A percentile compares a stretch with the other conserved stretches of the same genome.
phyloP scores from a whole-genome alignment of 2,797 vertebrate genomes.

The Rhynchonycteris naso region DNA sequence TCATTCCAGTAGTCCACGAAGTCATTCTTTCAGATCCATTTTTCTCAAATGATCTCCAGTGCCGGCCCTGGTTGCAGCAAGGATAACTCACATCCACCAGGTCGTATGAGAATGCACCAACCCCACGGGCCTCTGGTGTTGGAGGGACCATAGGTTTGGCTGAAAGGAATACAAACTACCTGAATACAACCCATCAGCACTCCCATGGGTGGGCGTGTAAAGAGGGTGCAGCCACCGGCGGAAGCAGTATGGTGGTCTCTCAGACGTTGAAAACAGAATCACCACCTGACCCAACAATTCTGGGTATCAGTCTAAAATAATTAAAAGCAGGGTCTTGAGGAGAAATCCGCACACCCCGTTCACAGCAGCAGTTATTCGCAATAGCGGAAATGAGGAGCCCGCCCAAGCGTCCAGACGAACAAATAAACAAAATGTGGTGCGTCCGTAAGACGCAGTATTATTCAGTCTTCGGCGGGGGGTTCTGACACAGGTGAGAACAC shows the following conservation, averaged over 20 bases:
- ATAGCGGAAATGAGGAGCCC: not conserved
- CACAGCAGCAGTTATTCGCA: not conserved
- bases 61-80: not conserved
- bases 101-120: not conserved
- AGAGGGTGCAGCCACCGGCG: not conserved
- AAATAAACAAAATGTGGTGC: not conserved
- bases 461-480: not conserved
- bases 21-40: not conserved
- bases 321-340: too few relatives aligned
- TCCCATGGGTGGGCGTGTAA: not conserved
- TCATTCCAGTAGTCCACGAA: accelerated
- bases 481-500: not conserved
- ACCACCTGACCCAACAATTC: not conserved
- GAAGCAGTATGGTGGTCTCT: not conserved
- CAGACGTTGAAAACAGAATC: not conserved
- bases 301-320: too few relatives aligned
- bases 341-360: not conserved
- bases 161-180: not conserved
- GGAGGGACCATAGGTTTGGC: not conserved
- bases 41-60: not conserved
- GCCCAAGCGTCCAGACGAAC: not conserved
- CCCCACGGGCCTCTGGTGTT: not conserved
- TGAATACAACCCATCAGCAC: not conserved
- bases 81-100: not conserved
- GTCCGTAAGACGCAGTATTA: accelerated